Conservation (phyloP, 2,888 invertebrate species). For the Nipponacmea schrenckii region DNA sequence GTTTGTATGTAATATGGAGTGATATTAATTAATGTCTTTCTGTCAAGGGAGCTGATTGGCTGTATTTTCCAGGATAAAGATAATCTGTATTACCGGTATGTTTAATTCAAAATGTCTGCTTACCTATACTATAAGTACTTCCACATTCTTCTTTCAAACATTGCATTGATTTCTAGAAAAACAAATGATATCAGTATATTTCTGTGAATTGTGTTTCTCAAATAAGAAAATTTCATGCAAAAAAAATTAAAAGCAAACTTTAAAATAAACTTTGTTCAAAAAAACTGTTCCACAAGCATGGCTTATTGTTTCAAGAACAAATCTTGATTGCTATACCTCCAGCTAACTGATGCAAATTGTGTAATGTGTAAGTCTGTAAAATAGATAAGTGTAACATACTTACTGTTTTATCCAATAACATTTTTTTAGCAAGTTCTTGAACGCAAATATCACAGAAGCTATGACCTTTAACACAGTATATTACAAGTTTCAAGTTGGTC, state of each 20-base stretch:
- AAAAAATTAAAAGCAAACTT: too few relatives aligned
- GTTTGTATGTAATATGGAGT: too few relatives aligned
- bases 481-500: slow-evolving; percentile 16
- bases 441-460: slow-evolving; percentile 54
- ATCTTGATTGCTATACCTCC: too few relatives aligned
- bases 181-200: background rate
- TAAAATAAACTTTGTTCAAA: too few relatives aligned
- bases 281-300: too few relatives aligned
- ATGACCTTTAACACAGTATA: slow-evolving; percentile 55
- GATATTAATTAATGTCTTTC: too few relatives aligned
- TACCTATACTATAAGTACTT: slow-evolving; percentile 4
- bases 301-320: too few relatives aligned
- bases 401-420: background rate
- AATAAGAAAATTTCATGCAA: too few relatives aligned
- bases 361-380: background rate
- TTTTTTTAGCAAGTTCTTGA: slow-evolving; percentile 32
- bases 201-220: background rate
- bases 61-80: too few relatives aligned
- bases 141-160: slow-evolving; percentile 6
- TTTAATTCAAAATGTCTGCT: background rate
- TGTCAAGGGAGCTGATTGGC: too few relatives aligned
- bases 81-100: too few relatives aligned
- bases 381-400: background rate
- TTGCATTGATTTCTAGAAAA: background rate
- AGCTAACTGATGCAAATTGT: background rate